Evolutionary conservation across 1,140 invertebrate species (phyloP).

Genomic region (Paralvinella palmiformis): DNA sequence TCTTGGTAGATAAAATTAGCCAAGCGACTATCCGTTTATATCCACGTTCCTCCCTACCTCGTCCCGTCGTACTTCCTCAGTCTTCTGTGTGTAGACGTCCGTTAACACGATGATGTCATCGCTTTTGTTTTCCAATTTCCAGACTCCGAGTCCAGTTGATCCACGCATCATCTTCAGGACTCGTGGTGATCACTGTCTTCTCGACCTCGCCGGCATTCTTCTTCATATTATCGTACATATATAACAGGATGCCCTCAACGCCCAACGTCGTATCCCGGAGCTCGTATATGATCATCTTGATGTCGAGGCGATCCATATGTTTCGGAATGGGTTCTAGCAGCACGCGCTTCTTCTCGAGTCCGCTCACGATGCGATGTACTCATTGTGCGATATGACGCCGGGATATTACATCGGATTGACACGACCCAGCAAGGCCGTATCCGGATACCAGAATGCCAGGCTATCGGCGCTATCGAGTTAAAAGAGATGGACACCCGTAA

Average conservation of each 20-base stretch:
- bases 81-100: conserved; percentile 16
- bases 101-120: conserved; percentile 18
- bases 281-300: conserved; percentile 20
- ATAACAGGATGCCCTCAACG: conserved; percentile 8
- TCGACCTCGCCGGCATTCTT: conserved; percentile 15
- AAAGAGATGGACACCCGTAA: no score
- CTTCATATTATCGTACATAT: conserved; percentile 11
- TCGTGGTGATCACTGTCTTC: conserved; percentile 15
- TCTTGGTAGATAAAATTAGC: no score
- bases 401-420: conserved; percentile 21
- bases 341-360: conserved; percentile 8
- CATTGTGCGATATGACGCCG: conserved; percentile 5
- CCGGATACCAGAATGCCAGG: conserved; percentile 13
- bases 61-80: conserved; percentile 11
- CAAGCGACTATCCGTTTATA: no score
- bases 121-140: conserved; percentile 21
- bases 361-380: conserved; percentile 16
- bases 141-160: conserved; percentile 19
- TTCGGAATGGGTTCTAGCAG: conserved; percentile 16
- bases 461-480: conserved; percentile 15
- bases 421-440: conserved; percentile 20
- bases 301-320: conserved; percentile 20
- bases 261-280: conserved; percentile 20
- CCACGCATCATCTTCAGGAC: conserved; percentile 22
- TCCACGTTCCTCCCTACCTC: no score